These are phyloP conservation scores for Chelonoidis abingdonii DNA, from an alignment of 2,113 vertebrate species.

Conservation along the genomic window DNA sequence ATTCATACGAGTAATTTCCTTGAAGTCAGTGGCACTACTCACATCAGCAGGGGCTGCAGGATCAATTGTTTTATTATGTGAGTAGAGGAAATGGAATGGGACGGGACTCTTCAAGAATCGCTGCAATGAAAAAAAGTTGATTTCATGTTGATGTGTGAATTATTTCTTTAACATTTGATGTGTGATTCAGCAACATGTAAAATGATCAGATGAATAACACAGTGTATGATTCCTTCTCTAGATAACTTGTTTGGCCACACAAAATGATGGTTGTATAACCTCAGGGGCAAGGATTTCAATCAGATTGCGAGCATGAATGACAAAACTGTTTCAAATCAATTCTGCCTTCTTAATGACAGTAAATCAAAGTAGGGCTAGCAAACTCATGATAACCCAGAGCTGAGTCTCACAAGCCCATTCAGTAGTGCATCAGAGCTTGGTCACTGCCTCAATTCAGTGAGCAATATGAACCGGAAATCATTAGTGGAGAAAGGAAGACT, in stretches of 20 bases:
- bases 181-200: not conserved
- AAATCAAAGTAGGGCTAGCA: constrained; percentile 52
- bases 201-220: accelerated
- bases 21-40: not conserved
- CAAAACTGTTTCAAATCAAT: constrained; percentile 59
- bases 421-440: not conserved
- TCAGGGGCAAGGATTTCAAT: constrained; percentile 40
- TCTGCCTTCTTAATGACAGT: constrained; percentile 42
- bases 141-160: not conserved
- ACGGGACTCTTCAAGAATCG: not conserved
- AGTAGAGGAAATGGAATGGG: not conserved
- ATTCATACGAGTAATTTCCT: not conserved
- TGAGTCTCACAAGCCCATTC: constrained; percentile 21
- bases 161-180: not conserved
- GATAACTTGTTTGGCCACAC: not conserved
- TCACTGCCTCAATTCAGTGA: constrained; percentile 10
- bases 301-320: constrained; percentile 29
- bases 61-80: not conserved
- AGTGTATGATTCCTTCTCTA: not conserved
- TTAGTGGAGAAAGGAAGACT: not conserved
- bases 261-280: constrained; percentile 26
- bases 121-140: not conserved
- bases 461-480: not conserved
- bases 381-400: constrained; percentile 41
- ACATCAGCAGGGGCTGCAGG: not conserved